Conservation (phyloP, 2,113 vertebrate species). For the Chiloscyllium plagiosum region DNA sequence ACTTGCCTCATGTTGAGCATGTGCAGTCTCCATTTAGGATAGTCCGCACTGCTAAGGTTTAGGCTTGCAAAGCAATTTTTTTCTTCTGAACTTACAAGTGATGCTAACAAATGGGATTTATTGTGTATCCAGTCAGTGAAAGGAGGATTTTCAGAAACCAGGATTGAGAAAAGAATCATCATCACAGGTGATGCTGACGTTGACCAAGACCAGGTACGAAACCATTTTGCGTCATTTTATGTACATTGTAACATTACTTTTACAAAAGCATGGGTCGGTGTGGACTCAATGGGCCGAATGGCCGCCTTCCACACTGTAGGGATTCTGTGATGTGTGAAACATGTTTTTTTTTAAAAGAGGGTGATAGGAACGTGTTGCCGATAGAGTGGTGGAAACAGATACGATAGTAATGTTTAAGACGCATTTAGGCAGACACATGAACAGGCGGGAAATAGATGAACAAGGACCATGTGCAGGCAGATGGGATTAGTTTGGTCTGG, state of each 20-base stretch:
- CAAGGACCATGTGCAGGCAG: no score
- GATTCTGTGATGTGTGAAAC: no score
- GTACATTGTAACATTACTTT: neutral
- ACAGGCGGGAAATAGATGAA: no score
- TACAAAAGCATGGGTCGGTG: no score
- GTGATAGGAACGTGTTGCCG: no score
- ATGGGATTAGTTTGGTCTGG: no score
- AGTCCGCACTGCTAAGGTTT: neutral
- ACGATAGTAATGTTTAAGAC: no score
- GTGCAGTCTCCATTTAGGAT: neutral
- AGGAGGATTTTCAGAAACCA: constrained; percentile 94
- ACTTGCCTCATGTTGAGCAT: neutral
- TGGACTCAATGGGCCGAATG: no score
- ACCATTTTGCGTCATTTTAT: neutral
- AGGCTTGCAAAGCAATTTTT: neutral
- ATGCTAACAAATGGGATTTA: neutral
- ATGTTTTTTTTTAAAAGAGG: no score
- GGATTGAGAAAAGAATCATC: constrained; percentile 97
- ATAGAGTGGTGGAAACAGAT: no score
- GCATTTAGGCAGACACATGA: no score
- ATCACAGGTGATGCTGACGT: constrained; percentile 97
- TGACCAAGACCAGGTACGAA: constrained; percentile 89
- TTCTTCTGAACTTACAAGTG: neutral
- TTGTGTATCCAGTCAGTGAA: constrained; percentile 78
- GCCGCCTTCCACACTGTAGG: no score